Conservation (phyloP, 2,888 invertebrate genomes). For the Drepana falcataria region DNA sequence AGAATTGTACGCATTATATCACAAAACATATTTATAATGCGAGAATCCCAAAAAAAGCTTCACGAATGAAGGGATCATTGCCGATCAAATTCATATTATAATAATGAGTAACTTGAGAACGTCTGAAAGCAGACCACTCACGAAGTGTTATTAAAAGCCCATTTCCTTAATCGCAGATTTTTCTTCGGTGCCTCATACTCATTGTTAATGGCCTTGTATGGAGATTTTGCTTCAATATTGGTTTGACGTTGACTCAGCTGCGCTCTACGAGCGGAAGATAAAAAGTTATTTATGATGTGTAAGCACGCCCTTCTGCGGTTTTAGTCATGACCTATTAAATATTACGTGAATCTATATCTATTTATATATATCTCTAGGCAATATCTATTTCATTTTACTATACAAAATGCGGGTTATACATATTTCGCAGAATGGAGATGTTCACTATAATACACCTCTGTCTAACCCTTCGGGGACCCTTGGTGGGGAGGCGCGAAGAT, state of each 20-base stretch:
- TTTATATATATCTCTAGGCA: too few species aligned
- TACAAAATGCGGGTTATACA: too few species aligned
- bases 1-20: too few species aligned
- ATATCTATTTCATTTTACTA: too few species aligned
- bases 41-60: background rate
- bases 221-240: slow-evolving; percentile 23
- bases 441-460: too few species aligned
- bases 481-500: too few species aligned
- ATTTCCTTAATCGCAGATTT: slow-evolving; percentile 34
- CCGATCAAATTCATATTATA: background rate
- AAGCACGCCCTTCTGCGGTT: slow-evolving; percentile 6
- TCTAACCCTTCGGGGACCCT: too few species aligned
- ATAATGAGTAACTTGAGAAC: background rate
- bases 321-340: background rate
- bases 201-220: slow-evolving; percentile 29
- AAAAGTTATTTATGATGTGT: slow-evolving; percentile 7
- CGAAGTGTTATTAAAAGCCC: slow-evolving; percentile 30
- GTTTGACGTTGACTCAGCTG: slow-evolving; percentile 17
- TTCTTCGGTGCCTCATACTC: slow-evolving; percentile 1
- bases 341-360: too few species aligned
- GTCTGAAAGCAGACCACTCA: background rate
- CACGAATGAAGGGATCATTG: background rate
- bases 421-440: too few species aligned
- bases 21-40: too few species aligned
- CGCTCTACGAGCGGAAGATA: slow-evolving; percentile 7